Base-by-base conservation (phyloP, 2,113 vertebrate species). In the Micronycteris hirsuta region DNA sequence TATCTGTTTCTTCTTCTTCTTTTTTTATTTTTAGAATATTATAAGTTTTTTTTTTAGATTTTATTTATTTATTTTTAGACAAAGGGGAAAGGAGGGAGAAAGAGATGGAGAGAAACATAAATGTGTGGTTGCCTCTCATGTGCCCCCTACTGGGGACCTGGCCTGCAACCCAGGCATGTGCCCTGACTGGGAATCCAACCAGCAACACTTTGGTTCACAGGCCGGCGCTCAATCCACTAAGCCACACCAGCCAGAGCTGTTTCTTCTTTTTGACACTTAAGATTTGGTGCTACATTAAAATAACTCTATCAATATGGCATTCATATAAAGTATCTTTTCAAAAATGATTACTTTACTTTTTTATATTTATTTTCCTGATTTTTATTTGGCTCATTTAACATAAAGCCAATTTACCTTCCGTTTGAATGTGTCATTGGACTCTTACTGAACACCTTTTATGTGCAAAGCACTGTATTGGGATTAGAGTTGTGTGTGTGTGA, bases 251-350 rank as follows among this genome's bases (percentile, higher is more conserved):
- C n/a, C n/a, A n/a, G n/a, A n/a, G n/a, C 45, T 11, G 24, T 6
- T 61, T 73, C 95, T 76, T 61, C 49, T 65, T 89, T 91, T 70
- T 38, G 41, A 82, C 28, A 24, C 63, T 88, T 87, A 54, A 88
- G 43, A 67, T 47, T 86, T 91, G 86, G 41, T 95, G 33, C 38
- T 86, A 56, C 49, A 76, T 83, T 76, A 89, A 86, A 86, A 93
- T 86, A 96, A 58, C 65, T 74, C 58, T 71, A 33, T 91, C 41
- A 43, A 49, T 68, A n/a, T 96, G 63, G 14, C 56, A 74, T 78
- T 96, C 11, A 33, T 31, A 33, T 28, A 88, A 49, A 88, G 36
- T 47, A 89, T 89, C 33, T 94, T 82, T 93, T 67, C 12, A 47
- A 67, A 93, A 77, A 49, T 45, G 38, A 41, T 87, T 7, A 38